Evolutionary conservation across 2,113 vertebrate species (phyloP).

Genomic region (Crotalus helleri): DNA sequence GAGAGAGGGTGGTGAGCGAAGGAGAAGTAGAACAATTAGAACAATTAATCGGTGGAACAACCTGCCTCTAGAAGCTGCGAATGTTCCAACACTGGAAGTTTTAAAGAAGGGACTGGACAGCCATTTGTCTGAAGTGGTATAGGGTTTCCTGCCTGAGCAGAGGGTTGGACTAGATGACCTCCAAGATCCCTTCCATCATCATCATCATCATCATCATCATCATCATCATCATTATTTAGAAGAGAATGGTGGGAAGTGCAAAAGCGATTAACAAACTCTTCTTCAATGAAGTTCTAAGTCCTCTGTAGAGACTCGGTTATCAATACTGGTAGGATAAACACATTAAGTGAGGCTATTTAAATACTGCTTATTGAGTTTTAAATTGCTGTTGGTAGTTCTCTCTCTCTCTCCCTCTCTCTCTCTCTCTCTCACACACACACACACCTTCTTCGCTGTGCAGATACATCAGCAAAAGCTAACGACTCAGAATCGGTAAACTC

Average conservation of each 20-base stretch:
- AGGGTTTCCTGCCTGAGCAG: no score
- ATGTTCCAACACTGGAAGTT: no score
- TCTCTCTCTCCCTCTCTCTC: no score
- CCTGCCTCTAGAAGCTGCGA: no score
- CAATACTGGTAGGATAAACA: background rate
- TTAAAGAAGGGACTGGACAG: no score
- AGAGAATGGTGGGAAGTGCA: background rate
- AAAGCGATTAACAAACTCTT: background rate
- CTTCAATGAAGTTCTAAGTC: background rate
- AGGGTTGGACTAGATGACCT: no score
- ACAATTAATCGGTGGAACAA: no score
- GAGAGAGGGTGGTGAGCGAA: background rate
- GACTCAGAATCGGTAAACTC: background rate
- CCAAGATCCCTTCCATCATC: no score
- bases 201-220: no score
- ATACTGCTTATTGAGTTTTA: background rate
- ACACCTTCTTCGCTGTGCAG: background rate
- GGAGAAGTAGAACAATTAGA: background rate
- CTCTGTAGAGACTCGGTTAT: background rate
- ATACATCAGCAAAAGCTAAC: background rate
- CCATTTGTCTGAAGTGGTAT: no score
- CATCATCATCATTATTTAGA: background rate
- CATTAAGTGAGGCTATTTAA: background rate
- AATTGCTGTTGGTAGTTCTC: background rate
- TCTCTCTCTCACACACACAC: no score